These are phyloP conservation scores for Microchirus variegatus DNA, from an alignment of 2,797 vertebrate species.

Conservation along the genomic window DNA sequence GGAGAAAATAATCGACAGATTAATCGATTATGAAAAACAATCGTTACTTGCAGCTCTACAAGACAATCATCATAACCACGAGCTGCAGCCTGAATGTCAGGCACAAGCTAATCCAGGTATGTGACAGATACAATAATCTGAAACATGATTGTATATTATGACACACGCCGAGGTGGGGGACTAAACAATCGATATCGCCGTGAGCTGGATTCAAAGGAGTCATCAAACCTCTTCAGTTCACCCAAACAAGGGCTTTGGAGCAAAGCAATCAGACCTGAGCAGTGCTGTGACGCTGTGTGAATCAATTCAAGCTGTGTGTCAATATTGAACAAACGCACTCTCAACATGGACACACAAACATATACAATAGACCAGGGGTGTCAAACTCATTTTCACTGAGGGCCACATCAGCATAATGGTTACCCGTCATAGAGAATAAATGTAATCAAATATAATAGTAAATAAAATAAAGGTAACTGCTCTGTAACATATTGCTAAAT, in stretches of 20 bases:
- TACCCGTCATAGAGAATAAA: no score
- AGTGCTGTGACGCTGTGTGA: slow-evolving; percentile 2
- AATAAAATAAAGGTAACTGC: no score
- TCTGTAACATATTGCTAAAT: no score
- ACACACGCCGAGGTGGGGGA: slow-evolving; percentile 13
- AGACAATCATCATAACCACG: no score
- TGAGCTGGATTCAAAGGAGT: slow-evolving; percentile 1
- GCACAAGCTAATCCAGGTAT: background rate
- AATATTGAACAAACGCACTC: slow-evolving; percentile 16
- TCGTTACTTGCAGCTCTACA: no score
- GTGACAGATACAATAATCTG: slow-evolving; percentile 4
- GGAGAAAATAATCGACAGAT: no score
- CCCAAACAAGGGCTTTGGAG: slow-evolving; percentile 26
- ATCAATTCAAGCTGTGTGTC: slow-evolving; percentile 6
- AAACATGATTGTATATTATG: background rate
- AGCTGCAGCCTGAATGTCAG: no score
- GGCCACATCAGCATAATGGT: no score
- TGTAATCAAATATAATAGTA: no score
- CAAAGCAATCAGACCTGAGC: slow-evolving; percentile 21
- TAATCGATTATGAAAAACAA: no score
- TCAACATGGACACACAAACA: background rate
- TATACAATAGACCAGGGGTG: no score
- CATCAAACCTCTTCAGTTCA: slow-evolving; percentile 3
- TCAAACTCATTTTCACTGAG: no score
- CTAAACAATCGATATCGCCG: slow-evolving; percentile 6